Evolutionary conservation across 2,797 vertebrate genomes (phyloP).

Genomic region (Kryptolebias ocellatus): DNA sequence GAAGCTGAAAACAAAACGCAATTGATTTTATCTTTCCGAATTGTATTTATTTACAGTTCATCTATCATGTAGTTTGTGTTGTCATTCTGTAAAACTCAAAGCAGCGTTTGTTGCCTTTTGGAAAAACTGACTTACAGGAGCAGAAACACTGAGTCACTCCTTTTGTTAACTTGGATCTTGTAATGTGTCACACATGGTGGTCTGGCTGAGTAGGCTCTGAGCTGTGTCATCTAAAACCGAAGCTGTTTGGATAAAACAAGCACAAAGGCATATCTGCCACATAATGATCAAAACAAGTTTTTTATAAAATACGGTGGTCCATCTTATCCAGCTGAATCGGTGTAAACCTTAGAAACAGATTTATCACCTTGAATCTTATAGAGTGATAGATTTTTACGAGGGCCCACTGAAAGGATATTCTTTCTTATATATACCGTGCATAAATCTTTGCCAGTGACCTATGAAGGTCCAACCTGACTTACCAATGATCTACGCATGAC

Average conservation of each 20-base stretch:
- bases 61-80: neutral
- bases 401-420: conserved; percentile 34
- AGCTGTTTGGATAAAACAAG: conserved; percentile 6
- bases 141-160: conserved; percentile 15
- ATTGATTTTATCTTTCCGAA: no score
- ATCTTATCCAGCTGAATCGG: conserved; percentile 10
- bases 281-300: conserved; percentile 31
- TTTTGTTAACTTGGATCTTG: conserved; percentile 3
- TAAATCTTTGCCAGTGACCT: conserved; percentile 30
- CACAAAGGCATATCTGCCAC: conserved; percentile 30
- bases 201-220: conserved; percentile 17
- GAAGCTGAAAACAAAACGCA: no score
- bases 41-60: no score
- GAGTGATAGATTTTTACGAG: conserved; percentile 40
- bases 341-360: conserved; percentile 22
- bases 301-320: conserved; percentile 20
- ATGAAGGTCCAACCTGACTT: conserved; percentile 49
- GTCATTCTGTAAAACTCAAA: neutral
- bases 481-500: conserved; percentile 56
- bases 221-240: conserved; percentile 31
- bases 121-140: conserved; percentile 28
- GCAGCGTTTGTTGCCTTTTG: neutral
- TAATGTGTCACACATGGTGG: conserved; percentile 32
- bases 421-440: conserved; percentile 44
- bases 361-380: conserved; percentile 17